Evolutionary conservation across 2,797 vertebrate genomes (phyloP), one percentile per base, ranked within the genome.

Genomic region (Pseudochirops cupreus): DNA sequence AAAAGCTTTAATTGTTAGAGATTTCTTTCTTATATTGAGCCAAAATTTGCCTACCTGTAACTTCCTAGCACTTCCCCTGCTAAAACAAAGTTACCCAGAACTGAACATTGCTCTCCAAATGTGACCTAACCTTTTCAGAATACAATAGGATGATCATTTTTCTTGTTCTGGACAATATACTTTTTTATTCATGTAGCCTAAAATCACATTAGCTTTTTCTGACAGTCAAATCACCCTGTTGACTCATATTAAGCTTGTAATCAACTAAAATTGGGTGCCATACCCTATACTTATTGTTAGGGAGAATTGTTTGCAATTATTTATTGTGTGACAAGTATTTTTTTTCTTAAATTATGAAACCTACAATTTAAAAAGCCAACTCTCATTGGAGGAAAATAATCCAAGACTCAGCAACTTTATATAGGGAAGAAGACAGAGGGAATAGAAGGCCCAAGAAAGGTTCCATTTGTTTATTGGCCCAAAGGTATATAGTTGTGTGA

Each of bases 271-370:
- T 87, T 12, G 74, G 46, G 39, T 87, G 13, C 74, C 74, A 87
- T 87, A 87, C 74, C 39, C 74, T 87, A 46, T 87, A 46, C 74
- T 87, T 87, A 87, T 87, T 87, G 74, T 87, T 87, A 87, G 74
- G 74, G 74, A 3, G 74, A 46, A 87, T 87, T 87, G 74, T 87
- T 87, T 87, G 74, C 39, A 87, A 87, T 87, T 87, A 46, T 82
- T 82, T 82, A 87, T 87, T 87, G 74, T 87, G 74, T 87, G 74
- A 87, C 74, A 87, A 46, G 74, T 26, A 87, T 87, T 87, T 87
- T 82, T 53, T 87, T 26, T 82, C 39, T 46, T 87, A 87, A 46
- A 50, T 46, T 87, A 39, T 87, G 9, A 87, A 87, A 26, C 39
- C 74, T 46, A 87, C 39, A 87, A 87, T 87, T 87, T 46, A 46